Evolutionary conservation across 1,140 invertebrate species (phyloP).

Genomic region (Aphaenogaster rudis): DNA sequence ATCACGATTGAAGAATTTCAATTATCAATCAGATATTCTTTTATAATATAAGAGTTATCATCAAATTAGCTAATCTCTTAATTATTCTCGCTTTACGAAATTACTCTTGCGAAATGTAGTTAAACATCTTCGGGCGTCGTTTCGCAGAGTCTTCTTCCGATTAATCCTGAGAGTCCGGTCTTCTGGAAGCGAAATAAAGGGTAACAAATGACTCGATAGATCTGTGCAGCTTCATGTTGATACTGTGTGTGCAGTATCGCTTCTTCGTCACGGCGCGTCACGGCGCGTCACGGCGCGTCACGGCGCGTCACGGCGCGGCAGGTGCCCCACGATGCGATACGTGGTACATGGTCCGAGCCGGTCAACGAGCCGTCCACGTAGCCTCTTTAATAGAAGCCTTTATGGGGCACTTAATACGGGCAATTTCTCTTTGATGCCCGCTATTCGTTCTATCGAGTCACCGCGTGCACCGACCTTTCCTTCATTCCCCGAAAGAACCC

Average conservation of each 20-base stretch:
- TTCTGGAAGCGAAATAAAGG: background rate
- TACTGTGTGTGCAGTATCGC: background rate
- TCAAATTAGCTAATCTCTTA: background rate
- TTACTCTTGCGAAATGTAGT: background rate
- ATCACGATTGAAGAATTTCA: background rate
- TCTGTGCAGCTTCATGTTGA: background rate
- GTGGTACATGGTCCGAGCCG: slow-evolving; percentile 66
- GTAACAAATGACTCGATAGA: background rate
- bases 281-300: slow-evolving; percentile 52
- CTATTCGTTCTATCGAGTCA: slow-evolving; percentile 71
- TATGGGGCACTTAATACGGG: slow-evolving; percentile 79
- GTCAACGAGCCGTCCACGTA: slow-evolving; percentile 72
- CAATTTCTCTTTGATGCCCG: slow-evolving; percentile 80
- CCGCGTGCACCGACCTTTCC: slow-evolving; percentile 44
- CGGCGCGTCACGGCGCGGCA: slow-evolving; percentile 71
- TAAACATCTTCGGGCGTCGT: background rate
- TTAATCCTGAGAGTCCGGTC: background rate
- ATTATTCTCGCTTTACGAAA: background rate
- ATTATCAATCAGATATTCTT: background rate
- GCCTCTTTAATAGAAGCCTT: slow-evolving; percentile 78
- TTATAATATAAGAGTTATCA: background rate
- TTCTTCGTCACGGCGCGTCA: slow-evolving; percentile 42
- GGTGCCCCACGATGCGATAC: slow-evolving; percentile 73
- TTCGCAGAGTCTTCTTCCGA: too few species aligned
- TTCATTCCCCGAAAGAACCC: slow-evolving; percentile 5